Conservation (phyloP, 2,113 vertebrate species). For the Mormyrus iriodes region DNA sequence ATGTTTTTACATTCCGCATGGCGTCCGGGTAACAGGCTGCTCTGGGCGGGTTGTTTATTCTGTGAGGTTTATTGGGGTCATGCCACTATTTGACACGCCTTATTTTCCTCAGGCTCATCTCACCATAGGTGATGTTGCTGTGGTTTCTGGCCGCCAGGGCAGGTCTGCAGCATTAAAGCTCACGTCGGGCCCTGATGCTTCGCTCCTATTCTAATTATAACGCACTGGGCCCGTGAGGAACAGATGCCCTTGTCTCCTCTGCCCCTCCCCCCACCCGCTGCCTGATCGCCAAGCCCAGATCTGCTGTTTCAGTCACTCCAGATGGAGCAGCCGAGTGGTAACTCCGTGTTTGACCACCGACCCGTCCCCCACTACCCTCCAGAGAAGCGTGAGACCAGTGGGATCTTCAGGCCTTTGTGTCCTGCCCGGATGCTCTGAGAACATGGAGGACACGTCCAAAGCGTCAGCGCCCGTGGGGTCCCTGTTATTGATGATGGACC, state of each 20-base stretch:
- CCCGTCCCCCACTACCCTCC: not conserved
- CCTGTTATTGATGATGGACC: constrained; percentile 54
- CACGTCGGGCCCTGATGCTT: constrained; percentile 55
- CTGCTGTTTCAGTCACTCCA: constrained; percentile 58
- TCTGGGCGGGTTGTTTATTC: not conserved
- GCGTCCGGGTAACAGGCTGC: not conserved
- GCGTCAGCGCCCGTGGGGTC: not conserved
- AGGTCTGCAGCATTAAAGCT: constrained; percentile 47
- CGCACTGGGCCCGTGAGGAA: constrained; percentile 63
- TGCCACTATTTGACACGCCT: constrained; percentile 23
- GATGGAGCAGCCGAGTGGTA: constrained; percentile 47
- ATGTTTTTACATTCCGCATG: constrained; percentile 12
- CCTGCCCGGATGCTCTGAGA: not conserved
- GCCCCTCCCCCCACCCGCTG: constrained; percentile 38
- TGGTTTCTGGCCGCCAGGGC: constrained; percentile 36
- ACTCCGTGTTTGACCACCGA: not conserved
- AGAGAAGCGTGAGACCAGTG: not conserved
- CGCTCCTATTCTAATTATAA: constrained; percentile 64
- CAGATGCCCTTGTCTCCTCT: constrained; percentile 53
- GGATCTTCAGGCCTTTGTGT: not conserved
- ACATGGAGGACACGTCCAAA: not conserved
- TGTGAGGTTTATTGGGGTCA: not conserved
- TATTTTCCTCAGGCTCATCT: constrained; percentile 27
- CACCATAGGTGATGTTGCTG: constrained; percentile 43
- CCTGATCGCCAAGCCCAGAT: constrained; percentile 57